Evolutionary conservation across 2,797 vertebrate species (phyloP).

Genomic region (Neoniphon sammara): DNA sequence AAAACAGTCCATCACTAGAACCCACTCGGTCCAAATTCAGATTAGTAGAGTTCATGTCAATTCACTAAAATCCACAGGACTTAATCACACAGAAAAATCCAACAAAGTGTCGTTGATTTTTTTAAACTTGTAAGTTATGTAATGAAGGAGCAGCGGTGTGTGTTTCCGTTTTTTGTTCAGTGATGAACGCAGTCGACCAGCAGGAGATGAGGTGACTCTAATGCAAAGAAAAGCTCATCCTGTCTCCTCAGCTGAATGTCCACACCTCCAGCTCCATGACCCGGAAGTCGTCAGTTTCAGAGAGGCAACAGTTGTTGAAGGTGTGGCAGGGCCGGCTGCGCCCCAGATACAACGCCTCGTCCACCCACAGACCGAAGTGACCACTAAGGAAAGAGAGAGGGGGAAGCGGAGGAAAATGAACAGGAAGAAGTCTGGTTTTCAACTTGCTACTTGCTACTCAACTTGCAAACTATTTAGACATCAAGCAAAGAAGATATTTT

Average conservation of each 20-base stretch:
- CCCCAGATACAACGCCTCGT: conserved; percentile 84
- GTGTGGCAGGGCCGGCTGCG: conserved; percentile 86
- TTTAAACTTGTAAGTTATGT: conserved; percentile 37
- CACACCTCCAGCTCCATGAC: conserved; percentile 87
- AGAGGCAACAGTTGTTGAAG: conserved; percentile 86
- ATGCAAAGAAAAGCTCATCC: background rate
- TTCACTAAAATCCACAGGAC: conserved; percentile 48
- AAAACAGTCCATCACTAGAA: conserved; percentile 23
- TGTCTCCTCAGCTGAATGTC: conserved; percentile 81
- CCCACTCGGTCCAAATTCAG: conserved; percentile 27
- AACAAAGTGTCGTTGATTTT: conserved; percentile 35
- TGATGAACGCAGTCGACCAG: conserved; percentile 49
- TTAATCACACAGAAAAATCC: conserved; percentile 43
- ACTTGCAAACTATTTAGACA: background rate
- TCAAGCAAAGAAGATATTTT: background rate
- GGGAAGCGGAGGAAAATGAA: background rate
- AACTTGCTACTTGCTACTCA: no score
- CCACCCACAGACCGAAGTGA: conserved; percentile 88
- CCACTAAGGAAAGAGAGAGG: conserved; percentile 71
- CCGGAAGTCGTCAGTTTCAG: conserved; percentile 83
- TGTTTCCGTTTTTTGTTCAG: conserved; percentile 33
- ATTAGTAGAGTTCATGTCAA: conserved; percentile 26
- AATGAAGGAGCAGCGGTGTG: conserved; percentile 30
- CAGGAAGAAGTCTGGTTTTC: background rate
- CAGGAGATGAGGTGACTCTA: background rate